A percentile compares a stretch with the other conserved stretches of the same genome.
These are phyloP conservation scores for Plutella xylostella DNA, from an alignment of 2,888 invertebrate genomes.

Conservation along the genomic window DNA sequence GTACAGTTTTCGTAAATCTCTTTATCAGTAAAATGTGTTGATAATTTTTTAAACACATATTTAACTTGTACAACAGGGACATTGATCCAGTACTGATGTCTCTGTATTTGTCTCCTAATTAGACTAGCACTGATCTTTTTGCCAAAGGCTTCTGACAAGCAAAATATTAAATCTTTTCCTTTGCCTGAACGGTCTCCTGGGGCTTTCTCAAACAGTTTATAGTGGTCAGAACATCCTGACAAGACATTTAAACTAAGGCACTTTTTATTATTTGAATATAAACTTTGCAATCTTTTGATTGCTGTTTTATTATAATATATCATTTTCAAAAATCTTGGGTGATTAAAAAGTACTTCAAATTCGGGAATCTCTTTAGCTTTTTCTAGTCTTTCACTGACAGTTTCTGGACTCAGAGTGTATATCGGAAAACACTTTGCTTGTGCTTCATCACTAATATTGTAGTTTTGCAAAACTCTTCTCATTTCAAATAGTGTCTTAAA, in stretches of 20 bases:
- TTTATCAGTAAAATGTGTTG: constrained; percentile 30
- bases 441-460: constrained; percentile 45
- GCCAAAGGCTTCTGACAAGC: constrained; percentile 39
- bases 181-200: constrained; percentile 57
- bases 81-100: constrained; percentile 60
- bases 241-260: constrained; percentile 54
- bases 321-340: constrained; percentile 57
- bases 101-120: constrained; percentile 36
- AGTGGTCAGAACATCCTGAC: constrained; percentile 49
- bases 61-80: constrained; percentile 50
- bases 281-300: constrained; percentile 34
- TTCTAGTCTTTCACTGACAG: constrained; percentile 44
- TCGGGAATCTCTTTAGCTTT: constrained; percentile 47
- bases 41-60: constrained; percentile 42
- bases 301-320: constrained; percentile 53
- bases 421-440: constrained; percentile 57
- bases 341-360: constrained; percentile 41
- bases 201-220: constrained; percentile 49
- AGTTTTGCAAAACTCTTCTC: constrained; percentile 41
- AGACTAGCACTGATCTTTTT: constrained; percentile 30
- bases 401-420: constrained; percentile 45
- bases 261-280: constrained; percentile 48
- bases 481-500: constrained; percentile 38
- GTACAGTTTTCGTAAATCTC: constrained; percentile 56
- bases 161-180: constrained; percentile 53